These are phyloP conservation scores for Philereme vetulata DNA, from an alignment of 2,888 invertebrate genomes.

Conservation along the genomic window DNA sequence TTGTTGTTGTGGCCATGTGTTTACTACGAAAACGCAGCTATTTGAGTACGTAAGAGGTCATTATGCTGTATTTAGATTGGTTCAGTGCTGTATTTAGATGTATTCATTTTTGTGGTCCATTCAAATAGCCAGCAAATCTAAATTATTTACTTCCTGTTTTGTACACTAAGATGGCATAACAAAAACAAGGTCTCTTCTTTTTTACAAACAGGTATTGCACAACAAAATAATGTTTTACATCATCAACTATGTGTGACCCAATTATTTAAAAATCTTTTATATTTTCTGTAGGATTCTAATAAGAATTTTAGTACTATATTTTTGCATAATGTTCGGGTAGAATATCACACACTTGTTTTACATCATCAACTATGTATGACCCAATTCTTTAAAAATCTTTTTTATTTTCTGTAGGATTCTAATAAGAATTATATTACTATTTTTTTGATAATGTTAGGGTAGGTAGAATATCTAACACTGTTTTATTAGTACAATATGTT, in stretches of 20 bases:
- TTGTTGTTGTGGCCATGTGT: constrained; percentile 47
- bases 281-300: constrained; percentile 14
- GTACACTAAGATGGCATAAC: constrained; percentile 14
- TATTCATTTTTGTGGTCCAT: constrained; percentile 1
- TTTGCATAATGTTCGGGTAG: not conserved
- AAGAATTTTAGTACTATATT: not conserved
- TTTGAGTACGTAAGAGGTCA: not conserved
- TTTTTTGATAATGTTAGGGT: too few relatives aligned
- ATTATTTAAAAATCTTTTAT: not conserved
- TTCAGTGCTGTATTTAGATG: not conserved
- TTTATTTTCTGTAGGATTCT: constrained; percentile 16
- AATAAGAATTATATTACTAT: not conserved
- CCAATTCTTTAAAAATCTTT: not conserved
- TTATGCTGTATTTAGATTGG: not conserved
- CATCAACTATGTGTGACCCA: constrained; percentile 34
- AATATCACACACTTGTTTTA: constrained; percentile 42
- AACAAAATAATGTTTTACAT: constrained; percentile 60
- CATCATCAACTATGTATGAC: constrained; percentile 43
- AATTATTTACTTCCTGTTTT: constrained; percentile 30
- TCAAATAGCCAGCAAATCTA: not conserved
- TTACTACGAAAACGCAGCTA: constrained; percentile 9
- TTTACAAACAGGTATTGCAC: constrained; percentile 59
- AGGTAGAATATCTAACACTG: too few relatives aligned
- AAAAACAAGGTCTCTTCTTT: constrained; percentile 31
- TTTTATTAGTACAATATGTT: too few relatives aligned